Percentiles rank a stretch among this genome's conserved stretches.
Evolutionary conservation across 2,888 invertebrate genomes (phyloP).

Genomic region (Ochropleura plecta): DNA sequence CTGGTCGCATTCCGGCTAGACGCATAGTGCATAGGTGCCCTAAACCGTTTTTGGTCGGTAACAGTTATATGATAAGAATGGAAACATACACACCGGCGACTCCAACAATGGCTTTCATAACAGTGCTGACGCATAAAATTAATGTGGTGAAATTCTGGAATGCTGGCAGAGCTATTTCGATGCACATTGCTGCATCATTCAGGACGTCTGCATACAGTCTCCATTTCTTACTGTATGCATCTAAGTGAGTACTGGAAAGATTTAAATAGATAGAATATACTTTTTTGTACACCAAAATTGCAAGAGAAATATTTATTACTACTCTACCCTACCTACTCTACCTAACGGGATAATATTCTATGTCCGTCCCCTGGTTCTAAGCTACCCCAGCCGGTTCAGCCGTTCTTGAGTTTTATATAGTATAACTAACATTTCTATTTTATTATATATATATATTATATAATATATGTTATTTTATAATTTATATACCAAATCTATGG

Average conservation of each 20-base stretch:
- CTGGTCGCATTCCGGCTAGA: too few species aligned
- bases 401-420: too few species aligned
- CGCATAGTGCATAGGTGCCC: too few species aligned
- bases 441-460: too few species aligned
- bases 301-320: neutral
- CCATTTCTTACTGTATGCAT: constrained; percentile 98
- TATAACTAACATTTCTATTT: too few species aligned
- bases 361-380: too few species aligned
- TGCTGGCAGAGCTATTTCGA: constrained; percentile 95
- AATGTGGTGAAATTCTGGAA: constrained; percentile 91
- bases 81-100: constrained; percentile 93
- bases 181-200: constrained; percentile 97
- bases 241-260: constrained; percentile 92
- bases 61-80: neutral
- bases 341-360: too few species aligned
- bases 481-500: neutral
- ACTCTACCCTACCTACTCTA: too few species aligned
- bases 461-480: too few species aligned
- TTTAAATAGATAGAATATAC: neutral
- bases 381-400: too few species aligned
- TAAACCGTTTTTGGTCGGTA: neutral
- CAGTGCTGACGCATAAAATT: constrained; percentile 93
- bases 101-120: constrained; percentile 96
- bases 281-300: neutral
- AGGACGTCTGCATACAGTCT: constrained; percentile 97